Conservation (phyloP, 2,888 invertebrate genomes). For the Nasonia oneida region DNA sequence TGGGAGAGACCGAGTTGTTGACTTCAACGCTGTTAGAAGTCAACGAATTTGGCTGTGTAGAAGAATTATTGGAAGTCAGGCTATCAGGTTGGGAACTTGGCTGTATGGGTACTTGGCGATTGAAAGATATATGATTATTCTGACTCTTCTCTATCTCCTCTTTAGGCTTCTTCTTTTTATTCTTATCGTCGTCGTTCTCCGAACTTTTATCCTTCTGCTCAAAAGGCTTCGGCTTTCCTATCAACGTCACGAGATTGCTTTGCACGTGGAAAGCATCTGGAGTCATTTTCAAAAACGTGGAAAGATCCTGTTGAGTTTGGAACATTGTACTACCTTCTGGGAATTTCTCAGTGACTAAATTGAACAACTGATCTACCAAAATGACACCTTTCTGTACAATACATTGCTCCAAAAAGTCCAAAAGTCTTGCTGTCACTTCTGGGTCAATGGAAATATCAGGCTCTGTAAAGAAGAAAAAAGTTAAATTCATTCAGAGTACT, state of each 20-base stretch:
- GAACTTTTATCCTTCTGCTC: conserved; percentile 48
- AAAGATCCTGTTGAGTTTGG: conserved; percentile 93
- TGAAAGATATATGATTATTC: conserved; percentile 33
- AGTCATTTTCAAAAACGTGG: conserved; percentile 94
- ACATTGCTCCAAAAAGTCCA: conserved; percentile 91
- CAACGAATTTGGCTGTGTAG: conserved; percentile 64
- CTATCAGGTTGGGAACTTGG: conserved; percentile 64
- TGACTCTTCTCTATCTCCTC: conserved; percentile 46
- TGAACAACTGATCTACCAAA: conserved; percentile 92
- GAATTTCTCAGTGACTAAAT: conserved; percentile 88
- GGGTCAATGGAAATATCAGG: conserved; percentile 87
- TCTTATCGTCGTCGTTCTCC: conserved; percentile 58
- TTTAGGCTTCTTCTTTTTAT: conserved; percentile 62
- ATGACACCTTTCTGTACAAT: conserved; percentile 91
- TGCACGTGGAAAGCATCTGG: conserved; percentile 97
- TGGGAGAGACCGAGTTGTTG: conserved; percentile 70
- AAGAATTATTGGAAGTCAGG: conserved; percentile 66
- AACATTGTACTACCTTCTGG: conserved; percentile 92
- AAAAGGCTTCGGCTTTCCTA: conserved; percentile 85
- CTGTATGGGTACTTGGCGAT: conserved; percentile 42
- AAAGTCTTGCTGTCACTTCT: conserved; percentile 89
- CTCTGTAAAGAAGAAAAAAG: conserved; percentile 75
- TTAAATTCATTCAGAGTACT: conserved; percentile 1
- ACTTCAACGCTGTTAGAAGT: conserved; percentile 67
- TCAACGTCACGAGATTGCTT: conserved; percentile 92